Percentiles rank a stretch among this genome's conserved stretches.
These are phyloP conservation scores for Oxyura jamaicensis DNA, from an alignment of 2,113 vertebrate species.

Conservation along the genomic window DNA sequence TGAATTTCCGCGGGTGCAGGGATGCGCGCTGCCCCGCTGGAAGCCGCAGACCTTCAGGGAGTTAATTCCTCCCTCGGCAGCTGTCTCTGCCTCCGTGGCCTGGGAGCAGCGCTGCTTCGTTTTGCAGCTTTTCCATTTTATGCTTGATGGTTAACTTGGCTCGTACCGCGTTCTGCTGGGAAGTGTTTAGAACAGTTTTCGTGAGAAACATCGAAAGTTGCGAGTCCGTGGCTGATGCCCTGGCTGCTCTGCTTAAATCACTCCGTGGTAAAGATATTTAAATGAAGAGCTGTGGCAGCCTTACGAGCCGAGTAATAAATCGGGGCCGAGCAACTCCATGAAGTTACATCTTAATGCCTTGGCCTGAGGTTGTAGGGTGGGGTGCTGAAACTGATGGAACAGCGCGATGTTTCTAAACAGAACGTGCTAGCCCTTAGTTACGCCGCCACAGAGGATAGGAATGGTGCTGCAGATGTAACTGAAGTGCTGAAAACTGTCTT, in stretches of 20 bases:
- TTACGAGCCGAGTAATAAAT: conserved; percentile 29
- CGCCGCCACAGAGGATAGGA: conserved; percentile 7
- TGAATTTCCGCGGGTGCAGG: background rate
- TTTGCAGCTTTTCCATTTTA: conserved; percentile 9
- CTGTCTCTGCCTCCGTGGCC: background rate
- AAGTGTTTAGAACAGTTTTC: background rate
- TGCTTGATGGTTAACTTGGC: conserved; percentile 8
- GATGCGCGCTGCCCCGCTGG: background rate
- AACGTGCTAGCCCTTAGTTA: conserved; percentile 55
- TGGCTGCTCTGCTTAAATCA: conserved; percentile 2
- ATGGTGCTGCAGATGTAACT: background rate
- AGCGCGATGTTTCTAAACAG: conserved; percentile 38
- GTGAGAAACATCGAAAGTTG: background rate
- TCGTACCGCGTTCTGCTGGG: background rate
- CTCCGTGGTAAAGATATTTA: conserved; percentile 15
- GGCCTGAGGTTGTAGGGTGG: conserved; percentile 31
- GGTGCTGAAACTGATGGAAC: conserved; percentile 3
- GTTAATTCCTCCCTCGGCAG: conserved; percentile 5
- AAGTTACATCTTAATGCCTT: conserved; percentile 34
- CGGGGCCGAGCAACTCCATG: background rate
- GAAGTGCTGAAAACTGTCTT: conserved; percentile 18
- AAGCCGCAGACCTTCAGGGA: background rate
- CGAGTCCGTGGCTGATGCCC: background rate
- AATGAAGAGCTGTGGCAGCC: background rate
- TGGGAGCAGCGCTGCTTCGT: background rate